These are phyloP conservation scores for Drosophila pseudoobscura DNA, from an alignment of 1,140 invertebrate species.

Conservation along the genomic window DNA sequence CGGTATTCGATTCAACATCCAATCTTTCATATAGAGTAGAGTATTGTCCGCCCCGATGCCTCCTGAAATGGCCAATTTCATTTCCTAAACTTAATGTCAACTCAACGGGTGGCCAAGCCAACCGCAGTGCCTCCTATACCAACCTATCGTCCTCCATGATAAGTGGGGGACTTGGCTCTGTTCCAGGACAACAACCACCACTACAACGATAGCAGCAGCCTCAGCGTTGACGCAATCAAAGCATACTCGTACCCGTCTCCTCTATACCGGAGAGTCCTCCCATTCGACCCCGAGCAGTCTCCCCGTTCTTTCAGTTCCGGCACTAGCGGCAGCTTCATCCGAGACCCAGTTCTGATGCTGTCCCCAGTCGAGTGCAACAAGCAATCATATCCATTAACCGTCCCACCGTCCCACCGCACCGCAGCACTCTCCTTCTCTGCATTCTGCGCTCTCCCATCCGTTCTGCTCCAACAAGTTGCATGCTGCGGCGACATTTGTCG, in stretches of 20 bases:
- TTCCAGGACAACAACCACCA: constrained; percentile 15
- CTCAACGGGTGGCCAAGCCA: constrained; percentile 20
- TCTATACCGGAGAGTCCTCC: no score
- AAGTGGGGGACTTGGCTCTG: constrained; percentile 14
- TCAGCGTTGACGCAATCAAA: constrained; percentile 35
- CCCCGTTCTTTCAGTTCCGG: no score
- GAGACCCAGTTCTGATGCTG: background rate
- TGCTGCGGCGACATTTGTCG: constrained; percentile 37
- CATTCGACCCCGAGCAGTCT: no score
- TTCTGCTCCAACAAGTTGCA: constrained; percentile 43
- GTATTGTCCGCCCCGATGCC: constrained; percentile 24
- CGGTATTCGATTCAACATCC: no score
- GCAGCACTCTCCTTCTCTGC: background rate
- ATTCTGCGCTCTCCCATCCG: background rate
- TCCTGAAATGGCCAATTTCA: constrained; percentile 24
- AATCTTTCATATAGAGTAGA: constrained; percentile 5
- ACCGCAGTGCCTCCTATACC: constrained; percentile 18
- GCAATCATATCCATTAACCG: constrained; percentile 19
- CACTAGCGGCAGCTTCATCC: no score
- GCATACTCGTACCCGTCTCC: background rate
- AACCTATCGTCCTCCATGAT: constrained; percentile 1
- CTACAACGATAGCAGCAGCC: constrained; percentile 1
- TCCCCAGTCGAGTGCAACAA: constrained; percentile 25
- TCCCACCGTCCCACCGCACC: constrained; percentile 6
- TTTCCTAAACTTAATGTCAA: constrained; percentile 34